phyloP scores from a whole-genome alignment of 2,113 vertebrate species.

The Planiliza haematocheilus region DNA sequence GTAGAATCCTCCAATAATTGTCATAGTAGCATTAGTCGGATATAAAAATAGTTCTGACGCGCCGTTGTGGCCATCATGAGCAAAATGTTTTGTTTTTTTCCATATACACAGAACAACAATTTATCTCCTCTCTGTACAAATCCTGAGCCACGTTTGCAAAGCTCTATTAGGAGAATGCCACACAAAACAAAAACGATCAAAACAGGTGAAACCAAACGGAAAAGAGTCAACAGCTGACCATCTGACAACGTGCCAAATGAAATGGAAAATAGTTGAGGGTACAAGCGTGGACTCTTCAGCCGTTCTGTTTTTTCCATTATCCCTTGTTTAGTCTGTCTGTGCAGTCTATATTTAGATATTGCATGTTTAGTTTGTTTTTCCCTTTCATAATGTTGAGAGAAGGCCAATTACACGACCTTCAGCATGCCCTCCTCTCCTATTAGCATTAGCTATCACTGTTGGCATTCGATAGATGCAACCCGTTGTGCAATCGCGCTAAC shows the following conservation, averaged over 20 bases:
- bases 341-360: conserved; percentile 4
- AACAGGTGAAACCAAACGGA: conserved; percentile 14
- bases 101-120: background rate
- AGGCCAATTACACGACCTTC: conserved; percentile 27
- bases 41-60: too few relatives aligned
- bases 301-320: background rate
- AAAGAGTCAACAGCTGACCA: conserved; percentile 12
- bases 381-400: conserved; percentile 11
- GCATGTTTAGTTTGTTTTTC: conserved; percentile 22
- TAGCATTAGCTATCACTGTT: conserved; percentile 30
- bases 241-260: conserved; percentile 13
- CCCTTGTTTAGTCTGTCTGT: background rate
- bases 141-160: background rate
- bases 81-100: background rate
- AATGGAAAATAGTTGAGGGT: conserved; percentile 10
- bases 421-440: conserved; percentile 5
- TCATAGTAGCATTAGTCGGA: too few relatives aligned
- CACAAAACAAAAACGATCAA: background rate
- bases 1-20: too few relatives aligned
- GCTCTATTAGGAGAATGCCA: background rate
- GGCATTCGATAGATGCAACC: conserved; percentile 14
- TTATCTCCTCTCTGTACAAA: too few relatives aligned
- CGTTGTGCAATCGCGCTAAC: conserved; percentile 8
- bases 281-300: conserved; percentile 6
- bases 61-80: too few relatives aligned